A percentile compares a stretch with the other conserved stretches of the same genome.
Conservation (phyloP, 1,140 invertebrate species). For the Rhizoglyphus robini region DNA sequence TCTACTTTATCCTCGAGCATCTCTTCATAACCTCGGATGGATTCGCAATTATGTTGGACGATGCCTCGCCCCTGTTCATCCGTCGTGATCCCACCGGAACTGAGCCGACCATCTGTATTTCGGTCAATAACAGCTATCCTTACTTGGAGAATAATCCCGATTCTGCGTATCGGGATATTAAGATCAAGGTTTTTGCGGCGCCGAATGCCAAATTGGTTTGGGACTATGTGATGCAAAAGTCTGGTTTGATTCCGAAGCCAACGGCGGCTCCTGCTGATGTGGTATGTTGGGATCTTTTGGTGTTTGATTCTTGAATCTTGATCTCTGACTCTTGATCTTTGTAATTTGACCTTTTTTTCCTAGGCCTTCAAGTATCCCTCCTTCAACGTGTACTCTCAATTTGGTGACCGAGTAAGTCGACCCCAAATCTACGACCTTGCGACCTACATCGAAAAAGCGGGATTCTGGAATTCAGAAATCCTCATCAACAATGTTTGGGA, state of each 20-base stretch:
- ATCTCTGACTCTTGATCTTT: too few species aligned
- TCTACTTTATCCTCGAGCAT: slow-evolving; percentile 43
- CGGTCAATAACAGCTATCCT: not conserved
- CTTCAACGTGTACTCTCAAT: not conserved
- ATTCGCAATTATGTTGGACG: slow-evolving; percentile 46
- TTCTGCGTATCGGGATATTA: slow-evolving; percentile 4
- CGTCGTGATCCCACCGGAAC: slow-evolving; percentile 31
- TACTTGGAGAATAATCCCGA: slow-evolving; percentile 4
- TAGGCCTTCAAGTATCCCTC: not conserved
- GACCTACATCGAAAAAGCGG: not conserved
- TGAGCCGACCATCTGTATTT: not conserved
- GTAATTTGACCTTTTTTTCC: too few species aligned
- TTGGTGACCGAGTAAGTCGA: not conserved
- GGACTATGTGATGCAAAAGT: not conserved
- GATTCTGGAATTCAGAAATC: not conserved
- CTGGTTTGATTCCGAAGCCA: not conserved
- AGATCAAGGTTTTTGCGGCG: not conserved
- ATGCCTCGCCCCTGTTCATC: slow-evolving; percentile 50
- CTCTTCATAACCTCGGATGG: slow-evolving; percentile 61
- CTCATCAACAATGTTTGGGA: not conserved
- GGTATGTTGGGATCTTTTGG: too few species aligned
- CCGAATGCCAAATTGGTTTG: not conserved
- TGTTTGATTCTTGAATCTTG: too few species aligned
- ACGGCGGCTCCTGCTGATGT: not conserved
- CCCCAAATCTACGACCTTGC: not conserved